phyloP scores from a whole-genome alignment of 1,140 invertebrate species.

The Brachystomella parvula region DNA sequence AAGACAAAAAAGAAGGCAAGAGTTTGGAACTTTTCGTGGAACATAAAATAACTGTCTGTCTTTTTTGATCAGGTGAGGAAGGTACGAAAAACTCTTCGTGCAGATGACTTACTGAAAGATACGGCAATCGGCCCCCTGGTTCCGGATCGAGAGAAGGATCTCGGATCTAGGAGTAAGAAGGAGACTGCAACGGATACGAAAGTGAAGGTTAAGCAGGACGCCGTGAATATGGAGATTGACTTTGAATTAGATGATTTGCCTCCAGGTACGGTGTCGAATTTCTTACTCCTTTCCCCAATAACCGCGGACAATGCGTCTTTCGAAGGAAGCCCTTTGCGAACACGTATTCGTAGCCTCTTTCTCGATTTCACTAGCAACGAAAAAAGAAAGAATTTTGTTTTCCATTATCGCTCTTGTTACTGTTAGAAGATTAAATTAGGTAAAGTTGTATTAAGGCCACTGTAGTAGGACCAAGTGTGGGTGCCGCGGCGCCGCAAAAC shows the following conservation, averaged over 20 bases:
- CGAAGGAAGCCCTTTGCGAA: no score
- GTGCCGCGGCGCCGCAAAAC: conserved; percentile 20
- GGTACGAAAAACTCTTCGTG: conserved; percentile 49
- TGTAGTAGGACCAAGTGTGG: neutral
- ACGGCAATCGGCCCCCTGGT: conserved; percentile 6
- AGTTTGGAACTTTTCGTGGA: neutral
- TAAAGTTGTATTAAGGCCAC: no score
- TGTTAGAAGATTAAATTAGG: no score
- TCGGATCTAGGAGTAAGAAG: conserved; percentile 38
- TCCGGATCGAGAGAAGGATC: conserved; percentile 34
- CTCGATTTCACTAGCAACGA: no score
- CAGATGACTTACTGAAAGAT: conserved; percentile 51
- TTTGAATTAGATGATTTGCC: conserved; percentile 37
- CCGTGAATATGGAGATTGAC: conserved; percentile 46
- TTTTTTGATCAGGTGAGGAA: conserved; percentile 40
- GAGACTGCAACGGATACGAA: conserved; percentile 42
- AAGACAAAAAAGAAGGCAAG: conserved; percentile 84
- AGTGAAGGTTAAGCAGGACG: conserved; percentile 40
- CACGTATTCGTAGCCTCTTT: no score
- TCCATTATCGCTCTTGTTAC: no score
- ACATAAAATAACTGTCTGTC: conserved; percentile 15
- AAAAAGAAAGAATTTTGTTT: no score
- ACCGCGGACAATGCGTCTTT: neutral
- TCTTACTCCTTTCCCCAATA: neutral
- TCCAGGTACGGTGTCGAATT: conserved; percentile 22